phyloP scores from a whole-genome alignment of 2,888 invertebrate species.

The Pterostichus niger region DNA sequence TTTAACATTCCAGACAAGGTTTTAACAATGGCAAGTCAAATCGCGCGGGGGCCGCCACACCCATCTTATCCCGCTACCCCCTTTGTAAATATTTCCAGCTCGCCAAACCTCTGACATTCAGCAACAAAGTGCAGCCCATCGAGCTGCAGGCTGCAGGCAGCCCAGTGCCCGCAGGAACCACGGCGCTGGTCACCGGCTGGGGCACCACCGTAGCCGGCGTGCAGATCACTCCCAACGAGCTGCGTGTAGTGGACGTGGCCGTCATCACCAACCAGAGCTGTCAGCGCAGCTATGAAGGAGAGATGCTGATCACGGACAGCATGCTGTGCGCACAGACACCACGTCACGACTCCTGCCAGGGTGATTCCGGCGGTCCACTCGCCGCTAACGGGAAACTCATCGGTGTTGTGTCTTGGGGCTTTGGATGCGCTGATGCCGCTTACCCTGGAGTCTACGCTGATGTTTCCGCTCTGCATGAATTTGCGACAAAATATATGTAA shows the following conservation, averaged over 20 bases:
- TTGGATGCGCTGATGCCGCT: slow-evolving; percentile 1
- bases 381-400: slow-evolving; percentile 17
- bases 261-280: slow-evolving; percentile 72
- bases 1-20: too few species aligned
- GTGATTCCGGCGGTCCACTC: slow-evolving; percentile 52
- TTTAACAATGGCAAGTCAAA: too few species aligned
- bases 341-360: slow-evolving; percentile 77
- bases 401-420: slow-evolving; percentile 39
- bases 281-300: slow-evolving; percentile 70
- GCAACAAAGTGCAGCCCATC: slow-evolving; percentile 15
- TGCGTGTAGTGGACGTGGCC: slow-evolving; percentile 74
- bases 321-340: slow-evolving; percentile 77
- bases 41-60: too few species aligned
- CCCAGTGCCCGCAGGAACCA: slow-evolving; percentile 72
- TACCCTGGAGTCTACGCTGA: slow-evolving; percentile 15
- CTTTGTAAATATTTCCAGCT: too few species aligned
- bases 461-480: neutral
- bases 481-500: slow-evolving; percentile 16
- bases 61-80: too few species aligned
- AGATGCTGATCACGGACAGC: slow-evolving; percentile 72
- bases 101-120: slow-evolving; percentile 13
- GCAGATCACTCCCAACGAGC: slow-evolving; percentile 14
- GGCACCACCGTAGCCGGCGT: slow-evolving; percentile 71
- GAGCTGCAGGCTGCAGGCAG: neutral
- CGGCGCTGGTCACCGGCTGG: slow-evolving; percentile 76